A percentile compares a stretch with the other conserved stretches of the same genome.
Evolutionary conservation across 2,113 vertebrate species (phyloP).

Genomic region (Gambusia holbrooki): DNA sequence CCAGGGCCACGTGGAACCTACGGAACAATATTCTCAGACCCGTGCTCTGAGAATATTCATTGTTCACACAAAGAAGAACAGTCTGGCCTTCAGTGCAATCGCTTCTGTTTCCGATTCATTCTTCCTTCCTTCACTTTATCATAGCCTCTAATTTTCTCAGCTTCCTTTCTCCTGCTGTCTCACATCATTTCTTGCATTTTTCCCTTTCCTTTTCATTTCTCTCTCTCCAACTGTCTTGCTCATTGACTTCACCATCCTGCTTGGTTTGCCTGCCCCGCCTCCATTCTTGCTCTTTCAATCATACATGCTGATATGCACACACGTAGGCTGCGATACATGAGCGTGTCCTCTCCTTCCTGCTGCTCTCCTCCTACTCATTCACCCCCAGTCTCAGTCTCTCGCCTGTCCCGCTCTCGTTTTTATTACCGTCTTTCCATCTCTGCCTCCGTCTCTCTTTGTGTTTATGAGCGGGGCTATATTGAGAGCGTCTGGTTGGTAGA

Average conservation of each 20-base stretch:
- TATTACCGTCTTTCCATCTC: constrained; percentile 66
- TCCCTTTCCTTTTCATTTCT: constrained; percentile 2
- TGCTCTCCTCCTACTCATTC: constrained; percentile 68
- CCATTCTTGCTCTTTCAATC: constrained; percentile 32
- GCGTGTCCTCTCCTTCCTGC: constrained; percentile 47
- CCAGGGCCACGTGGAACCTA: too few relatives aligned
- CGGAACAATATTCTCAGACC: too few relatives aligned
- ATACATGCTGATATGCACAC: constrained; percentile 31
- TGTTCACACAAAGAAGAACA: constrained; percentile 76
- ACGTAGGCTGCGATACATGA: constrained; percentile 49
- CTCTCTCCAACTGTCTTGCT: constrained; percentile 43
- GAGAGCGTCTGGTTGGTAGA: constrained; percentile 90
- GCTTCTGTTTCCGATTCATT: constrained; percentile 13
- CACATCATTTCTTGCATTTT: constrained; percentile 43
- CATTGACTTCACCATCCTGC: constrained; percentile 53
- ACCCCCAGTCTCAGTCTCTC: constrained; percentile 68
- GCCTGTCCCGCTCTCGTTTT: constrained; percentile 70
- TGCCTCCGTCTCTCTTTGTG: constrained; percentile 61
- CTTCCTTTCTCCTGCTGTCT: constrained; percentile 38
- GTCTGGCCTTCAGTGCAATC: constrained; percentile 54
- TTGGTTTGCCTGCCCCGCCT: constrained; percentile 45
- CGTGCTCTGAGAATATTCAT: constrained; percentile 52
- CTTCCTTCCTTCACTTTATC: constrained; percentile 25
- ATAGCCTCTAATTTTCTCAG: constrained; percentile 36
- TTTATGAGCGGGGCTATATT: constrained; percentile 93